A percentile compares a stretch with the other conserved stretches of the same genome.
These are phyloP conservation scores for Malaclemys terrapin DNA, from an alignment of 2,113 vertebrate species.

Conservation along the genomic window DNA sequence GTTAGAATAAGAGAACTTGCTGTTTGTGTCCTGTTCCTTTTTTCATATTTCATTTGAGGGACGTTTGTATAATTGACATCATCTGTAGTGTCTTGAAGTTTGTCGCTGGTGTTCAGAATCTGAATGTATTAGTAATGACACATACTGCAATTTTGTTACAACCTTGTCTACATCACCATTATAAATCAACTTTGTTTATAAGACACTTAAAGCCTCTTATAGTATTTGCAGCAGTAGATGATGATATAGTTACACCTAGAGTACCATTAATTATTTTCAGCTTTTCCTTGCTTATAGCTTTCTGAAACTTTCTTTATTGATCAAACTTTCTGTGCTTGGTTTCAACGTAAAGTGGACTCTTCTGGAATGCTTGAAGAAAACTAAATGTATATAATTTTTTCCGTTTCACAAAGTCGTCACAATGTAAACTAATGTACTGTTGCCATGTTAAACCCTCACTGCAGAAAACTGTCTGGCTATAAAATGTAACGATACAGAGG, in stretches of 20 bases:
- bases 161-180: neutral
- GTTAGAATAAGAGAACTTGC: neutral
- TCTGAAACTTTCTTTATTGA: neutral
- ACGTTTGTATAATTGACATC: neutral
- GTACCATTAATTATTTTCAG: neutral
- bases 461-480: neutral
- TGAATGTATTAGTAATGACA: neutral
- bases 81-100: neutral
- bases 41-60: neutral
- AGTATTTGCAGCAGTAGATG: neutral
- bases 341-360: neutral
- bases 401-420: neutral
- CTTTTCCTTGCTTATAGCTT: neutral
- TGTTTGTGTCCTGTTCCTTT: neutral
- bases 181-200: neutral
- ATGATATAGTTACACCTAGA: neutral
- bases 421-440: neutral
- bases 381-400: neutral
- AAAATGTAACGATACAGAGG: constrained; percentile 76
- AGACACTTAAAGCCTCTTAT: neutral
- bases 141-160: neutral
- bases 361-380: neutral
- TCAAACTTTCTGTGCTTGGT: neutral
- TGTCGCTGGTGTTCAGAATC: neutral
- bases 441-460: neutral